phyloP scores from a whole-genome alignment of 2,797 vertebrate genomes.

The Myoxocephalus aenaeus region DNA sequence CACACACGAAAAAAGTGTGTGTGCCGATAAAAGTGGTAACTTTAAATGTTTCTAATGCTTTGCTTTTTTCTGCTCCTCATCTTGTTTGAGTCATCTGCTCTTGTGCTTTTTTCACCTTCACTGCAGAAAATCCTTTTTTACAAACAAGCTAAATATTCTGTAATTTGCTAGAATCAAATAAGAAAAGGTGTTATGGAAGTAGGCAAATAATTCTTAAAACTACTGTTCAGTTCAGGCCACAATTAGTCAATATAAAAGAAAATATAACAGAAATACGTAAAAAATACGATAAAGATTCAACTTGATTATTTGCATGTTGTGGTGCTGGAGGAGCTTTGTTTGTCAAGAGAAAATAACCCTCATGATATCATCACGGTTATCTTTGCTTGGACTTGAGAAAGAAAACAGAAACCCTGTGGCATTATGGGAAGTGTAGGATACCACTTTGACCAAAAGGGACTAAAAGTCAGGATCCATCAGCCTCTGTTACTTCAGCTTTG shows the following conservation, averaged over 20 bases:
- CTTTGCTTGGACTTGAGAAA: neutral
- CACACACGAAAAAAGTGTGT: constrained; percentile 10
- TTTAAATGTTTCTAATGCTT: constrained; percentile 6
- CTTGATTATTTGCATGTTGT: neutral
- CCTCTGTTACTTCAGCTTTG: too few species aligned
- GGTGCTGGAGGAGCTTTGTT: neutral
- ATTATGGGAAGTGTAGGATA: constrained; percentile 13
- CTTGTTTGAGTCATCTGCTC: neutral
- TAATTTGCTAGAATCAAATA: neutral
- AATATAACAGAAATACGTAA: neutral
- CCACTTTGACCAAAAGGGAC: neutral
- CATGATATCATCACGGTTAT: constrained; percentile 1
- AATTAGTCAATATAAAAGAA: constrained; percentile 1
- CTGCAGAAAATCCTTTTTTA: neutral
- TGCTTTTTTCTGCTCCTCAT: neutral
- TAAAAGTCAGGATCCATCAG: neutral
- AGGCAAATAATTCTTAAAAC: neutral
- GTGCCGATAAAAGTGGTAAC: neutral
- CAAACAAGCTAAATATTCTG: neutral
- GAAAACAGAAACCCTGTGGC: neutral
- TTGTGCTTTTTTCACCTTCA: neutral
- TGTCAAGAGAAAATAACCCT: neutral
- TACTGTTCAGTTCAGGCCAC: neutral
- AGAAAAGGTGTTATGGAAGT: neutral
- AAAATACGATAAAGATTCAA: neutral